Evolutionary conservation across 2,113 vertebrate genomes (phyloP).

Genomic region (Chionodraco myersi): DNA sequence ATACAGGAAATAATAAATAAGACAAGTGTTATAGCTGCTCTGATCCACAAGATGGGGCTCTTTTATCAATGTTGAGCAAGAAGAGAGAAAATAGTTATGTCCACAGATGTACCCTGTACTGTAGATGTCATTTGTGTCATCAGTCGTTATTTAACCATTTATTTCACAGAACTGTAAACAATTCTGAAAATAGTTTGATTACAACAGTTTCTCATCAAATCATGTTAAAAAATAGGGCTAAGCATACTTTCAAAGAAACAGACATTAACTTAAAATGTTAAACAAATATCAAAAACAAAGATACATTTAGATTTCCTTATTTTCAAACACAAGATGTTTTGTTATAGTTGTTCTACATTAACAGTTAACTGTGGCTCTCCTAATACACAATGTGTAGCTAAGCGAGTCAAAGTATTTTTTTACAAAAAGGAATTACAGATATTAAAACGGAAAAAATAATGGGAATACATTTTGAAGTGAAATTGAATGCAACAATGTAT

Average conservation of each 20-base stretch:
- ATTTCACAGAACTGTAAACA: not conserved
- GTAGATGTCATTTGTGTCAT: not conserved
- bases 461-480: not conserved
- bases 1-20: not conserved
- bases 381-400: not conserved
- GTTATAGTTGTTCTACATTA: not conserved
- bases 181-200: not conserved
- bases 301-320: not conserved
- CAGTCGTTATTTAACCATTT: not conserved
- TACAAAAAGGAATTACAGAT: not conserved
- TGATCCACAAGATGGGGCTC: conserved; percentile 49
- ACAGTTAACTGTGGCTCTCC: not conserved
- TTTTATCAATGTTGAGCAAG: conserved; percentile 19
- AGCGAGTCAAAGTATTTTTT: not conserved
- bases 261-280: not conserved
- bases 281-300: not conserved
- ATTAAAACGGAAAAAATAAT: not conserved
- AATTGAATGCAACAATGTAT: not conserved
- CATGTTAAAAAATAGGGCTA: not conserved
- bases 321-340: not conserved
- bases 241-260: not conserved
- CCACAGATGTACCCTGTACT: not conserved
- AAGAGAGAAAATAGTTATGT: not conserved
- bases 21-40: not conserved
- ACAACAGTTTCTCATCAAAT: not conserved